Evolutionary conservation across 2,888 invertebrate species (phyloP), one percentile per base, ranked within the genome.

Genomic region (Agelastica alni): DNA sequence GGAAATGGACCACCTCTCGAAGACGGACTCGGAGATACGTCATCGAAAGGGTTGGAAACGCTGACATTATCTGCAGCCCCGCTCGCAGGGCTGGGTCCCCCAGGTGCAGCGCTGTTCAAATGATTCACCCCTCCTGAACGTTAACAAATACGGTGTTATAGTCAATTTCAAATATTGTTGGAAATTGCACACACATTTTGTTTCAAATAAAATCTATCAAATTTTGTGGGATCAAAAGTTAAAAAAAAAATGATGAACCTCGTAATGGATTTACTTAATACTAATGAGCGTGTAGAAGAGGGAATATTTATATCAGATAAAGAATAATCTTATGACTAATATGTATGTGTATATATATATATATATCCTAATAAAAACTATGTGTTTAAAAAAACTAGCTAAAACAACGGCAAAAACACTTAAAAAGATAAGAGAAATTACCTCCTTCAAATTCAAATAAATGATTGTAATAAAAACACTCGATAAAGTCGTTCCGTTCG

Each of bases 21-120:
- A 58, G 76, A 72, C 56, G 75, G 75, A 64, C 76, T 77, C 43
- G 84, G 83, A 75, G 84, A 84, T 63, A 83, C 81, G 82, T 90
- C 91, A 80, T 90, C 90, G 83, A 91, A 90, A 68, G 90, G 91
- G 83, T 90, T 90, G 78, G 88, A 89, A 78, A 89, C 89, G 84
- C 84, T 89, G 76, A 90, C 86, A 81, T 89, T 89, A 84, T 89
- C 89, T 72, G 80, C 80, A 59, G 74, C 74, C 75, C 79, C 80
- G 68, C 75, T 74, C 61, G 76, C 75, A 68, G 76, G 75, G 67
- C 74, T 75, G 44, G 76, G 75, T 65, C 76, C 76, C 41, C 76
- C 74, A 53, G 76, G 68, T 55, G 72, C 67, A 60, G 75, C 68
- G 69, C 70, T 75, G 64, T 73, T 75, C 66, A 77, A 68, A 69